Evolutionary conservation across 2,113 vertebrate species (phyloP), one percentile per base, ranked within the genome.

Genomic region (Erythrolamprus reginae): DNA sequence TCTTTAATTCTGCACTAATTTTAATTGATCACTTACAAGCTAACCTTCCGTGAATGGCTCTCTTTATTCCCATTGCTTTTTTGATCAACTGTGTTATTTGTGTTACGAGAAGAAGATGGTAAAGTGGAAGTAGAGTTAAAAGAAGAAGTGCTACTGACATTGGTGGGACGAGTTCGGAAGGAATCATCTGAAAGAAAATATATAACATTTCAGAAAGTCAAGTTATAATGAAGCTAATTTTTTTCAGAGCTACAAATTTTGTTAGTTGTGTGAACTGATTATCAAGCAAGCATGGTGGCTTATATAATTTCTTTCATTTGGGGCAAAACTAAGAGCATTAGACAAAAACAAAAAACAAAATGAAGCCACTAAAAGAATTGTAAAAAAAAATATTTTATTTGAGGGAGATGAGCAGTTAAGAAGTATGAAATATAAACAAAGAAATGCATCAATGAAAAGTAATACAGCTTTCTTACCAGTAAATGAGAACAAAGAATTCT

Each of bases 41-140:
- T 97, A 93, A 98, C 97, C 93, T 98, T 99, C 94, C 98, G 98
- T 70, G 98, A 96, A 38, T 98, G 98, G 12, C 90, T 91, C 52
- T 99, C 98, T 96, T 98, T 99, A 93, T 95, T 96, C 45, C 97
- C 97, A 26, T 94, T 97, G 88, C 48, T 96, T 94, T 98, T 98
- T 61, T 97, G 96, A 23, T 99, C 98, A 51, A 95, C 87, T 23
- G 98, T 95, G 96, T 94, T 97, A 82, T 95, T 97, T 19, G 98
- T 95, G 93, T 96, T 98, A 90, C 97, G 97, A 94, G 98, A 97
- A 88, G 98, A 96, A 90, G 98, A 95, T 0, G 98, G 97, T 93
- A 98, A 92, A 53, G 97, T 91, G 19, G 94, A 82, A 26, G 93
- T 93, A 5, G 97, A 95, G 91, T 98, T 94, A 90, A 97, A 97